Conservation (phyloP, 2,797 vertebrate species). For the Ammospiza maritima region DNA sequence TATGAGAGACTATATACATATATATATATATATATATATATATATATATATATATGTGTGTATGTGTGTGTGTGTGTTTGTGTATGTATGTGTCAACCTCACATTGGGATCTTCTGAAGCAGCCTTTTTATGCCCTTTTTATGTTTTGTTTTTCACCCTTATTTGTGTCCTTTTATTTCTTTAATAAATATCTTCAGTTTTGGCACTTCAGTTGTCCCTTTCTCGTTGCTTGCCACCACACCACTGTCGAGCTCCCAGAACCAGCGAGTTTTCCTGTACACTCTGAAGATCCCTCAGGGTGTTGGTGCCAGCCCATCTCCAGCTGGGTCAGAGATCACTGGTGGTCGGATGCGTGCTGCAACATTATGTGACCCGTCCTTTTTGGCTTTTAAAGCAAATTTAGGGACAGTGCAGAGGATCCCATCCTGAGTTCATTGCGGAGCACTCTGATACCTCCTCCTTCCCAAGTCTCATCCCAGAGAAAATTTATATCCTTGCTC, state of each 20-base stretch:
- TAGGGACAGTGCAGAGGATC: background rate
- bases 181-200: background rate
- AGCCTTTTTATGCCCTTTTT: background rate
- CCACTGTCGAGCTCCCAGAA: background rate
- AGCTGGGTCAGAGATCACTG: background rate
- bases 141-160: background rate
- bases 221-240: background rate
- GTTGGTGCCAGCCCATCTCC: background rate
- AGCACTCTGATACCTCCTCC: background rate
- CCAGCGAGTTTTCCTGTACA: background rate
- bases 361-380: background rate
- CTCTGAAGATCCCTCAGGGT: background rate
- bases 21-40: no score
- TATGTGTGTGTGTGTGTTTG: no score
- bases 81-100: background rate
- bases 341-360: fast-evolving
- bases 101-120: background rate
- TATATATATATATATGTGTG: no score
- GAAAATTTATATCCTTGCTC: background rate
- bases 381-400: background rate
- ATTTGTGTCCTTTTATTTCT: background rate
- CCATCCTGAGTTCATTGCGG: background rate
- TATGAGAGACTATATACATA: background rate
- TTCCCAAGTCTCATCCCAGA: background rate
- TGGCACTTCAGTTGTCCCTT: background rate